These are phyloP conservation scores for Papilio dardanus DNA, from an alignment of 1,140 invertebrate genomes.

Conservation along the genomic window DNA sequence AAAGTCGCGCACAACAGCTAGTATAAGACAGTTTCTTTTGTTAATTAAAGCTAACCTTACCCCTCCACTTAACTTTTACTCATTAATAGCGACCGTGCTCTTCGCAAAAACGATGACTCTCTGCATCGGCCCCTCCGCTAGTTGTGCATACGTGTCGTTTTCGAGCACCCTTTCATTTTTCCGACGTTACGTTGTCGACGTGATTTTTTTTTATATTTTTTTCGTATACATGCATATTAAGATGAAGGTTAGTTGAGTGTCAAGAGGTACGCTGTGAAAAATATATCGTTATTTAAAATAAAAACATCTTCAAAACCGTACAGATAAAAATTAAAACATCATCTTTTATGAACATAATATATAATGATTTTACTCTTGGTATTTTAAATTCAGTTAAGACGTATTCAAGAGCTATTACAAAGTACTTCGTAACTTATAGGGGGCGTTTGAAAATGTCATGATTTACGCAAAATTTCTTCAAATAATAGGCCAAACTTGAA, in stretches of 20 bases:
- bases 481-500: constrained; percentile 34
- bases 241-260: constrained; percentile 25
- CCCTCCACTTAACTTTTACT: constrained; percentile 32
- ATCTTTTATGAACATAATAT: too few relatives aligned
- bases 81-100: constrained; percentile 38
- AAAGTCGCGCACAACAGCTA: too few relatives aligned
- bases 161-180: constrained; percentile 41
- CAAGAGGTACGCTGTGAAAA: not conserved
- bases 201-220: constrained; percentile 28
- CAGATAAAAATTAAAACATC: not conserved
- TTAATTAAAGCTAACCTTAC: constrained; percentile 33
- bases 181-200: constrained; percentile 30
- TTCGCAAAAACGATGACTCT: constrained; percentile 37
- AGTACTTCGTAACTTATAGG: constrained; percentile 13
- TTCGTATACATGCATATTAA: constrained; percentile 35
- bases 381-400: not conserved
- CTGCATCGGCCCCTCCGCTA: constrained; percentile 36
- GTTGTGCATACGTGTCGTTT: constrained; percentile 44
- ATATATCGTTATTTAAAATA: not conserved
- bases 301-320: not conserved
- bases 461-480: constrained; percentile 33
- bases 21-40: constrained; percentile 5
- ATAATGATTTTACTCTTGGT: too few relatives aligned
- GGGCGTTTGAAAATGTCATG: constrained; percentile 33
- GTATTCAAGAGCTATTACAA: constrained; percentile 5